phyloP scores from a whole-genome alignment of 1,140 invertebrate genomes.

The Idris sp. region DNA sequence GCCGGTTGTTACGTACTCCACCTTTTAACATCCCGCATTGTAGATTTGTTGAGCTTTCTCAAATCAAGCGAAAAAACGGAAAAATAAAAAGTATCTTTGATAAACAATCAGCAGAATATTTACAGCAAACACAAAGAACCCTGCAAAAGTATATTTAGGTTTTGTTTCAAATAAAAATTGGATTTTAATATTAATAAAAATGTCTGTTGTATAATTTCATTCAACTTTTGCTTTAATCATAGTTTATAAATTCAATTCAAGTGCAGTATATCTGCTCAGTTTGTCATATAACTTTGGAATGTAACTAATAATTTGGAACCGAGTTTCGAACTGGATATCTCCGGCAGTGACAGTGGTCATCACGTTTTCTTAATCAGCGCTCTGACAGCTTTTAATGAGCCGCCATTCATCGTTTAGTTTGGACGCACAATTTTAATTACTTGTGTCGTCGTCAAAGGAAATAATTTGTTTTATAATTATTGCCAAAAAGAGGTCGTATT shows the following conservation, averaged over 20 bases:
- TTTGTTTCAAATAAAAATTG: too few species aligned
- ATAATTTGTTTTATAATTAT: too few species aligned
- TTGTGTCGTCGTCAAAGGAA: conserved; percentile 49
- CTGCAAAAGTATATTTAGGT: too few species aligned
- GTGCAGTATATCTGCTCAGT: neutral
- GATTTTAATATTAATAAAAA: too few species aligned
- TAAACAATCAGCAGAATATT: too few species aligned
- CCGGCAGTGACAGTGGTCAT: too few species aligned
- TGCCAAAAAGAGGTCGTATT: too few species aligned
- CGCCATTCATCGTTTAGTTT: conserved; percentile 64
- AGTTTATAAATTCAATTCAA: conserved; percentile 17
- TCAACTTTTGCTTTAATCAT: too few species aligned
- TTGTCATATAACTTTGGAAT: neutral
- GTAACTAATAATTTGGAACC: conserved; percentile 23
- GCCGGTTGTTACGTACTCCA: conserved; percentile 60
- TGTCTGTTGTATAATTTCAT: too few species aligned
- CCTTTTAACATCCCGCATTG: conserved; percentile 49
- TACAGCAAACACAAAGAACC: too few species aligned
- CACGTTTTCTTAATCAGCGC: conserved; percentile 4
- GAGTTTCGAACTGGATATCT: conserved; percentile 1
- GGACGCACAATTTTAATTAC: conserved; percentile 69
- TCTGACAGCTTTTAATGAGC: neutral
- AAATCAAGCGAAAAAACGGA: conserved; percentile 11
- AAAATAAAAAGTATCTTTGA: conserved; percentile 30
- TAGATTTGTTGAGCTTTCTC: conserved; percentile 65